Conservation (phyloP, 2,113 vertebrate genomes). For the Nibea coibor region DNA sequence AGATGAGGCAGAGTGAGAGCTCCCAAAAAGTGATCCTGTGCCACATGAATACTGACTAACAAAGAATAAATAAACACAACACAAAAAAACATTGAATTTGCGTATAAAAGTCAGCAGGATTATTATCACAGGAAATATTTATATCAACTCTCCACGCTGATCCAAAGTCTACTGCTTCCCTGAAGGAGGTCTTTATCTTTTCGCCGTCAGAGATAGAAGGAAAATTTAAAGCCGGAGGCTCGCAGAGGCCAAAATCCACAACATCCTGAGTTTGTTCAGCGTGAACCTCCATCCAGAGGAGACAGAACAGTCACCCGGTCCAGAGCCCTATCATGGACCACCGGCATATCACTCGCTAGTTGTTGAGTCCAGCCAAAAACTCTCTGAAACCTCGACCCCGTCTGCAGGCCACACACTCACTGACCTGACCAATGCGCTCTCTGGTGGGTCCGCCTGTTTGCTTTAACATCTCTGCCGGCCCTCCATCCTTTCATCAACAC, state of each 20-base stretch:
- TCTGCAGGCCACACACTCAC: constrained; percentile 12
- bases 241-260: constrained; percentile 67
- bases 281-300: constrained; percentile 20
- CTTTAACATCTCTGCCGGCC: constrained; percentile 39
- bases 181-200: constrained; percentile 44
- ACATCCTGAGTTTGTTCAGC: constrained; percentile 30
- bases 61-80: background rate
- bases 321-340: constrained; percentile 57
- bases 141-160: background rate
- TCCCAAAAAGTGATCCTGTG: background rate
- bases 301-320: constrained; percentile 31
- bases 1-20: background rate
- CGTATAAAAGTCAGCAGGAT: constrained; percentile 24
- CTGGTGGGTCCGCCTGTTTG: constrained; percentile 56
- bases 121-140: background rate
- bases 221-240: constrained; percentile 32
- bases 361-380: constrained; percentile 53
- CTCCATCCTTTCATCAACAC: constrained; percentile 61
- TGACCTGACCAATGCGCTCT: constrained; percentile 33
- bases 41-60: background rate
- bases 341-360: constrained; percentile 68
- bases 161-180: background rate
- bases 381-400: constrained; percentile 30
- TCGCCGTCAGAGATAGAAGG: background rate
- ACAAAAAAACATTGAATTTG: background rate